A percentile compares a stretch with the other conserved stretches of the same genome.
Conservation (phyloP, 2,113 vertebrate species). For the Hipposideros armiger region DNA sequence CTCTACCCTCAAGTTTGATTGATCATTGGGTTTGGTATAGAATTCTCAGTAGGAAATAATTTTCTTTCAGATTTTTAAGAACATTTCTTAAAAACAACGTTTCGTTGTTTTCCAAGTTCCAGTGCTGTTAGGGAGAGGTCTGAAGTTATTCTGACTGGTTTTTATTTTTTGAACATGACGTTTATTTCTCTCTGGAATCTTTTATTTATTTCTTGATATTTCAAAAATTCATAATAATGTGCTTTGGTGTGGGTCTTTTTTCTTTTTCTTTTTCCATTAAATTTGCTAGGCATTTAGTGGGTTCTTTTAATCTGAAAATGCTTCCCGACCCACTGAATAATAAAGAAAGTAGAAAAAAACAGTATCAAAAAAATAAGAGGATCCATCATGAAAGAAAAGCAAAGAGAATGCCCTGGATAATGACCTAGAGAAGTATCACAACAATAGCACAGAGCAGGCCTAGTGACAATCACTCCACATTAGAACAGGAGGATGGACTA, state of each 20-base stretch:
- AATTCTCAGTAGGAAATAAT: constrained; percentile 32
- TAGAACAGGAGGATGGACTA: neutral
- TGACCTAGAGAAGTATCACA: neutral
- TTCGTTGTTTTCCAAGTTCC: neutral
- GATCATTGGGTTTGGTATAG: neutral
- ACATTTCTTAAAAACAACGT: too few species aligned
- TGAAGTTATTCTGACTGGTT: neutral
- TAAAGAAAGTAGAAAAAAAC: neutral
- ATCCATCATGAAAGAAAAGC: neutral
- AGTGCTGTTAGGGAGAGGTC: neutral
- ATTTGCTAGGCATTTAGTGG: neutral
- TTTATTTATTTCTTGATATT: constrained; percentile 19
- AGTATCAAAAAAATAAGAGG: neutral
- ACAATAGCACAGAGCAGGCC: neutral
- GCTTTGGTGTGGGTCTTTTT: neutral
- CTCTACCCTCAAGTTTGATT: neutral
- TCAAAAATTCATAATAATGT: neutral
- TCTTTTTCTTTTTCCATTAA: neutral
- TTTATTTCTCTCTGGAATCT: neutral
- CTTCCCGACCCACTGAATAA: neutral
- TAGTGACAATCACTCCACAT: neutral
- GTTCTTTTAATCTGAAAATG: neutral
- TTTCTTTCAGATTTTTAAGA: neutral
- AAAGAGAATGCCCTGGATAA: neutral
- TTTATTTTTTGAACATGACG: neutral